These are phyloP conservation scores for Turdus rufiventris DNA, from an alignment of 2,113 vertebrate species.

Conservation along the genomic window DNA sequence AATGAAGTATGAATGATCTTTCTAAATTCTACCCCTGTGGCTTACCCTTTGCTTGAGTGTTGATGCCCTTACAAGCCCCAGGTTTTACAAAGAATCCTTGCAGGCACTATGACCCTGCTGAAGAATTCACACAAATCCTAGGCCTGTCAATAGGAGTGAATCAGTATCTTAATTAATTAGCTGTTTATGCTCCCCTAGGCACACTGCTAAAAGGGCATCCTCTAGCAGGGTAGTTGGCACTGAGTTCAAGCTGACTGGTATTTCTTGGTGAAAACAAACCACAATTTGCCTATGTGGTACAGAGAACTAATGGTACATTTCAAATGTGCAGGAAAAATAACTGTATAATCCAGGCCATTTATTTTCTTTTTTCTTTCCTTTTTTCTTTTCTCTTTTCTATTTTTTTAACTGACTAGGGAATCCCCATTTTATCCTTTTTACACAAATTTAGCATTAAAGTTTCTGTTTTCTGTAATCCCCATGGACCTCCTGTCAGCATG, in stretches of 20 bases:
- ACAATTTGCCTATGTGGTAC: not conserved
- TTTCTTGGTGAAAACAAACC: not conserved
- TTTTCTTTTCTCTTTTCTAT: not conserved
- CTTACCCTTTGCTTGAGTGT: not conserved
- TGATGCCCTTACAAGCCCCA: not conserved
- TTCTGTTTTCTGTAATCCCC: slow-evolving; percentile 44
- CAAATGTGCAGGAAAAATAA: not conserved
- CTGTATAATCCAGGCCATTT: not conserved
- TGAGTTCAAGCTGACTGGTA: not conserved
- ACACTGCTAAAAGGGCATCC: not conserved
- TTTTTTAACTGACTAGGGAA: not conserved
- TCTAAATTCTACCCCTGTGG: not conserved
- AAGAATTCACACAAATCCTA: not conserved
- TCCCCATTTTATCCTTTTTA: slow-evolving; percentile 37
- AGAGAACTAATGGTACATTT: not conserved
- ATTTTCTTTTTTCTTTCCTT: fast-evolving
- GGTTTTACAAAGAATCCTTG: not conserved
- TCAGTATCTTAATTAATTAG: slow-evolving; percentile 3
- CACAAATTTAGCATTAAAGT: slow-evolving; percentile 60
- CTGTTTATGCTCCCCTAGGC: not conserved
- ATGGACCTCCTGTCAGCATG: slow-evolving; percentile 40
- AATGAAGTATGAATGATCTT: not conserved
- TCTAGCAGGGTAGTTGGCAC: not conserved
- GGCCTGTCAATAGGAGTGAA: not conserved
- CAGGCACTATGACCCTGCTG: not conserved